Evolutionary conservation across 2,888 invertebrate species (phyloP).

Genomic region (Xestia xanthographa): DNA sequence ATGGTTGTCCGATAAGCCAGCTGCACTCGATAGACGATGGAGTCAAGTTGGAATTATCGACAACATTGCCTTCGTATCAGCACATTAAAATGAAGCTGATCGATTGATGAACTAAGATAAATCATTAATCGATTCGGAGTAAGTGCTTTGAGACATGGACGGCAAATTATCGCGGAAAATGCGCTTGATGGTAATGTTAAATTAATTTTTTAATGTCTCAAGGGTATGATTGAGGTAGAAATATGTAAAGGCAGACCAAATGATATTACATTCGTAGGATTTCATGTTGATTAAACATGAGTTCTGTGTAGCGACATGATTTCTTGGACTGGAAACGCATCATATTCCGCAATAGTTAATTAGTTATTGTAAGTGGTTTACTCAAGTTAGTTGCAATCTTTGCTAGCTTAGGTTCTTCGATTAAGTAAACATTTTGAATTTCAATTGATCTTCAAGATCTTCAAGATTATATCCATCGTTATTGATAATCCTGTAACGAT

Average conservation of each 20-base stretch:
- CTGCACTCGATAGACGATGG: slow-evolving; percentile 59
- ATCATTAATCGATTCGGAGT: slow-evolving; percentile 60
- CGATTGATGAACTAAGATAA: slow-evolving; percentile 66
- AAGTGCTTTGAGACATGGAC: slow-evolving; percentile 54
- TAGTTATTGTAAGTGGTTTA: not conserved
- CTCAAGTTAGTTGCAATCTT: not conserved
- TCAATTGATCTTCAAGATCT: not conserved
- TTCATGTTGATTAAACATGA: slow-evolving; percentile 3
- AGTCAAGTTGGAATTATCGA: slow-evolving; percentile 64
- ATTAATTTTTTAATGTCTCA: slow-evolving; percentile 29
- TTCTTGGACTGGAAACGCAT: not conserved
- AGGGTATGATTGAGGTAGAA: slow-evolving; percentile 33
- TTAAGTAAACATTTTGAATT: not conserved
- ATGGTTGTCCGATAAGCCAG: slow-evolving; percentile 63
- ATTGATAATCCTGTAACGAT: not conserved
- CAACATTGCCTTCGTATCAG: slow-evolving; percentile 58
- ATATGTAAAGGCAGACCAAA: slow-evolving; percentile 6
- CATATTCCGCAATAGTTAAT: not conserved
- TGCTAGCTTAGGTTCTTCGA: not conserved
- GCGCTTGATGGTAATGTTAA: slow-evolving; percentile 26
- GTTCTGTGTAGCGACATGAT: not conserved
- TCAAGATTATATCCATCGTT: not conserved
- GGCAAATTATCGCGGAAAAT: slow-evolving; percentile 53
- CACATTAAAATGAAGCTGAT: slow-evolving; percentile 64
- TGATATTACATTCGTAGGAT: slow-evolving; percentile 3